Evolutionary conservation across 2,888 invertebrate species (phyloP).

Genomic region (Latheticus oryzae): DNA sequence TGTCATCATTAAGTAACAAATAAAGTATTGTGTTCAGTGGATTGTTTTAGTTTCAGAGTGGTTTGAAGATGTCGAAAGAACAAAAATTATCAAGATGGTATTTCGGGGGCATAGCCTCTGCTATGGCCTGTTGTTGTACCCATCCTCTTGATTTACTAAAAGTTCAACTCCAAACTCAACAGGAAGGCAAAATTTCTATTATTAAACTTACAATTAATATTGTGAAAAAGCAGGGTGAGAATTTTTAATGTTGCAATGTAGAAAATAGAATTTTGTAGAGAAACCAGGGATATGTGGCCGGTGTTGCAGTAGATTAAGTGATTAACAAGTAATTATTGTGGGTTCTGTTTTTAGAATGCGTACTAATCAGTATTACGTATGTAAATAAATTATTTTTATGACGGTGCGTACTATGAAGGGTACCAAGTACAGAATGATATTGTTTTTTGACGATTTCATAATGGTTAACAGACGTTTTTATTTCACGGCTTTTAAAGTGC

Average conservation of each 20-base stretch:
- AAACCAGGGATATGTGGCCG: background rate
- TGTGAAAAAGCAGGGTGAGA: conserved; percentile 80
- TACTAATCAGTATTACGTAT: too few species aligned
- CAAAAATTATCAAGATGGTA: conserved; percentile 84
- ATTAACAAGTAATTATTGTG: conserved; percentile 22
- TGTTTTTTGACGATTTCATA: too few species aligned
- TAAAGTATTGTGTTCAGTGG: conserved; percentile 3
- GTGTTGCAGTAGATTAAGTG: background rate
- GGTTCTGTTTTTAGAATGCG: conserved; percentile 7
- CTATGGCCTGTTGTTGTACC: conserved; percentile 94
- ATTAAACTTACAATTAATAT: conserved; percentile 79
- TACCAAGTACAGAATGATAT: too few species aligned
- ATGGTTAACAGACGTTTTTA: too few species aligned
- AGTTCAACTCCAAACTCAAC: conserved; percentile 97
- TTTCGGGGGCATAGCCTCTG: conserved; percentile 95
- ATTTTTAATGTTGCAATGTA: background rate
- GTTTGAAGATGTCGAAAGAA: conserved; percentile 31
- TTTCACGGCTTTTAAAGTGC: too few species aligned
- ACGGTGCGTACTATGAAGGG: too few species aligned
- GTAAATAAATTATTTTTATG: too few species aligned
- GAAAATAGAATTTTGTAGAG: conserved; percentile 8
- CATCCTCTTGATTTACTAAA: conserved; percentile 98
- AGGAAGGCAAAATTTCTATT: conserved; percentile 83
- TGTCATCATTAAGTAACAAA: background rate
- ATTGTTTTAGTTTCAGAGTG: conserved; percentile 1